phyloP scores from a whole-genome alignment of 2,113 vertebrate species.

The Hemicordylus capensis region DNA sequence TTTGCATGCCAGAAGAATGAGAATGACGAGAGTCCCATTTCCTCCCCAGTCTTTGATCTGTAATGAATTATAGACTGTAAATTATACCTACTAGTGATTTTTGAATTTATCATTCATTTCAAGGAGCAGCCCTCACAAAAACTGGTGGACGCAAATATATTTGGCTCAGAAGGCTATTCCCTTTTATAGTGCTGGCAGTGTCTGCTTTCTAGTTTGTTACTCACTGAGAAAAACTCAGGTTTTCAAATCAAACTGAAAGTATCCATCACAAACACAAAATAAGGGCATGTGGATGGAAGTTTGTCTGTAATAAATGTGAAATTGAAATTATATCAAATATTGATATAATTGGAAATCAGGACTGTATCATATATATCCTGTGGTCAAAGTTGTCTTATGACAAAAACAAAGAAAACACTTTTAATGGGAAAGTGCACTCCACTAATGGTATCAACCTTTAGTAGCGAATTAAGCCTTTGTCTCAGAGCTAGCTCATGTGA shows the following conservation, averaged over 20 bases:
- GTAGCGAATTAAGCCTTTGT: no score
- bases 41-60: slow-evolving; percentile 36
- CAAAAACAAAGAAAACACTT: background rate
- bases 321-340: background rate
- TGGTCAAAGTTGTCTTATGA: background rate
- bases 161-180: slow-evolving; percentile 40
- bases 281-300: background rate
- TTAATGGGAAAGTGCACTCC: background rate
- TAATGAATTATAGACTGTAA: slow-evolving; percentile 45
- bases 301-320: background rate
- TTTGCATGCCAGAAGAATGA: slow-evolving; percentile 50
- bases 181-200: slow-evolving; percentile 27
- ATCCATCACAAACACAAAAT: background rate
- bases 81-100: slow-evolving; percentile 45
- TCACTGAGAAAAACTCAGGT: slow-evolving; percentile 6
- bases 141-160: slow-evolving; percentile 6
- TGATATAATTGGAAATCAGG: background rate
- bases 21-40: slow-evolving; percentile 34
- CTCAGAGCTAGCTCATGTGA: no score
- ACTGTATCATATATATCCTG: background rate
- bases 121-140: slow-evolving; percentile 43
- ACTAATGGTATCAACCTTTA: background rate
- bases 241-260: slow-evolving; percentile 25
- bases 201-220: slow-evolving; percentile 16
- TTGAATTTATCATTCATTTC: slow-evolving; percentile 45